Evolutionary conservation across 1,140 invertebrate genomes (phyloP).

Genomic region (Brachionus koreanus): DNA sequence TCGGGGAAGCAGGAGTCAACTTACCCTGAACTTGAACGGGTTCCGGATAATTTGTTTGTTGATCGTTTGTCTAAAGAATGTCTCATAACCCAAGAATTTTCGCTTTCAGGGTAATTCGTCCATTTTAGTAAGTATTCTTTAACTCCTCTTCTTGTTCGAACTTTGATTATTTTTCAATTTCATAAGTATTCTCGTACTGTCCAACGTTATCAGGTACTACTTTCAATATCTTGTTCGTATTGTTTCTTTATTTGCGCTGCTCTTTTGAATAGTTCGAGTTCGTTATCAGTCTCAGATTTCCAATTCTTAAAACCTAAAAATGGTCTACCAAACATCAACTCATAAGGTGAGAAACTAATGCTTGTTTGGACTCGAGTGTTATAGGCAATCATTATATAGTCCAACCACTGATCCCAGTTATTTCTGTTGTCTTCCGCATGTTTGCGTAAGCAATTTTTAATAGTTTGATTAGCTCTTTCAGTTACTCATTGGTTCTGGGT

Average conservation of each 20-base stretch:
- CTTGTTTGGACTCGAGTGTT: neutral
- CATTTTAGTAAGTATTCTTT: conserved; percentile 35
- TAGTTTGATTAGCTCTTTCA: conserved; percentile 22
- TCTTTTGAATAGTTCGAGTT: neutral
- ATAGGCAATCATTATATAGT: neutral
- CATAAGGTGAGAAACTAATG: neutral
- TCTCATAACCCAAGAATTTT: conserved; percentile 44
- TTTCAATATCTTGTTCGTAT: conserved; percentile 13
- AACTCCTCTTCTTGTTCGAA: neutral
- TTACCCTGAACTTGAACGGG: neutral
- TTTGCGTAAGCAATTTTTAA: conserved; percentile 7
- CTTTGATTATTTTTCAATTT: conserved; percentile 30
- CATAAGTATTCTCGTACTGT: neutral
- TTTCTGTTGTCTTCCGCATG: neutral
- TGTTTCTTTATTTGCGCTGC: conserved; percentile 26
- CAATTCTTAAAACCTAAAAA: conserved; percentile 1
- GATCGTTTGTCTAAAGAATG: neutral
- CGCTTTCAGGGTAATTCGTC: neutral
- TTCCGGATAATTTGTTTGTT: neutral
- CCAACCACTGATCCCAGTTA: neutral
- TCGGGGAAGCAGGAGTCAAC: neutral
- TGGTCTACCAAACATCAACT: neutral
- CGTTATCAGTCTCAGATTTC: neutral
- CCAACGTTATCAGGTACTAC: neutral
- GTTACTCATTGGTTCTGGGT: conserved; percentile 3